phyloP scores from a whole-genome alignment of 2,113 vertebrate genomes.

The Ctenomys sociabilis region DNA sequence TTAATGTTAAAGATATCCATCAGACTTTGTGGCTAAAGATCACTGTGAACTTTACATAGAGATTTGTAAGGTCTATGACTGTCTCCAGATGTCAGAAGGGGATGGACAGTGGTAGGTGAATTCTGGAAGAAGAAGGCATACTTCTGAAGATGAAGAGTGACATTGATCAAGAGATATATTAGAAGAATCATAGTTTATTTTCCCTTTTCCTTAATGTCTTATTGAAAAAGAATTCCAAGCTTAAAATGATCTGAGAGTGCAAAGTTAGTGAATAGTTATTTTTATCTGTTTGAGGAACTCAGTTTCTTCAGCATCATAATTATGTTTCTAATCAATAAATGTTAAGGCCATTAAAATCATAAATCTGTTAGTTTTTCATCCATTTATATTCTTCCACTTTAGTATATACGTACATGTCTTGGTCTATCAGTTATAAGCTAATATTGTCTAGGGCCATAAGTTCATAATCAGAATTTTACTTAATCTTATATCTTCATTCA shows the following conservation, averaged over 20 bases:
- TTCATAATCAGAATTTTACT: constrained; percentile 15
- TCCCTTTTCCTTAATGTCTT: background rate
- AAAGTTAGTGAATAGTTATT: background rate
- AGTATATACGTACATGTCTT: background rate
- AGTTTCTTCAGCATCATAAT: background rate
- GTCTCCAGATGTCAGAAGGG: background rate
- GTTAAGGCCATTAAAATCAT: background rate
- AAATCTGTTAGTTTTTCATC: constrained; percentile 18
- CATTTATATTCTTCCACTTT: background rate
- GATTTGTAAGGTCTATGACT: background rate
- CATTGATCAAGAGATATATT: background rate
- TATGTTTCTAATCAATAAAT: background rate
- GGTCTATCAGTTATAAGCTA: background rate
- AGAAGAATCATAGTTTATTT: background rate
- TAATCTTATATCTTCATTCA: constrained; percentile 39
- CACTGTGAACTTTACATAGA: background rate
- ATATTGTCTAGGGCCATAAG: background rate
- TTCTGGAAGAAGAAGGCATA: background rate
- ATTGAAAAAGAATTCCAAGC: background rate
- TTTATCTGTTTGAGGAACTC: background rate
- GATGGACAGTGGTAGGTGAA: background rate
- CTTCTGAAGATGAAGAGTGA: background rate
- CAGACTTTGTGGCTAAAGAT: background rate
- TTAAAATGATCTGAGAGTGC: constrained; percentile 40
- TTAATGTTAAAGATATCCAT: background rate